phyloP scores from a whole-genome alignment of 2,888 invertebrate genomes.

The Erebia aethiops region DNA sequence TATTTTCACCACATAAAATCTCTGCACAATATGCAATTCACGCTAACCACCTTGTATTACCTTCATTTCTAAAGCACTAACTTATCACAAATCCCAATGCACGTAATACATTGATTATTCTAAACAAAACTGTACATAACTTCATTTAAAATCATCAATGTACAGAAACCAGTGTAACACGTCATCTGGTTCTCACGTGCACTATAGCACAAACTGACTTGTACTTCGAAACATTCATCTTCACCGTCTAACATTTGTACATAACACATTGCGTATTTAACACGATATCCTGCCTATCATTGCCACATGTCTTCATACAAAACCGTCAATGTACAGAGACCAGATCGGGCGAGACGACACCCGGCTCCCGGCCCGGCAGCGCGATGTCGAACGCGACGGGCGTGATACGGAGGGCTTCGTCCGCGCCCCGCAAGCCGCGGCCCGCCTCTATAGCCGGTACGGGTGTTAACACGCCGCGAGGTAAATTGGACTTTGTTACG shows the following conservation, averaged over 20 bases:
- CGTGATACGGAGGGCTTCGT: constrained; percentile 86
- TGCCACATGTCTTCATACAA: constrained; percentile 28
- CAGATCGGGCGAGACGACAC: constrained; percentile 89
- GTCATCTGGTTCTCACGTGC: background rate
- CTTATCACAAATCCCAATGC: too few species aligned
- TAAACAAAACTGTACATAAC: background rate
- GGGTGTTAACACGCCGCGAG: constrained; percentile 86
- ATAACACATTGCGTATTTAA: constrained; percentile 23
- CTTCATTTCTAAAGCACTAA: too few species aligned
- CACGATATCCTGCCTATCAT: constrained; percentile 19
- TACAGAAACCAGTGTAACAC: constrained; percentile 74
- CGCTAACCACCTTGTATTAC: too few species aligned
- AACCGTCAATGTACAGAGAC: constrained; percentile 76
- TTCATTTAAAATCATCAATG: constrained; percentile 38
- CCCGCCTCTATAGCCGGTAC: constrained; percentile 93
- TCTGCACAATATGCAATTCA: too few species aligned
- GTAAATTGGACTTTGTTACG: constrained; percentile 48
- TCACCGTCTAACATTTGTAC: background rate
- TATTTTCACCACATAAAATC: too few species aligned
- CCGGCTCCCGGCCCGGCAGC: constrained; percentile 92
- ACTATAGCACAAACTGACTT: background rate
- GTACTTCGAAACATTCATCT: too few species aligned
- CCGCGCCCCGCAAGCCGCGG: constrained; percentile 86
- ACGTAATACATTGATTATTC: background rate
- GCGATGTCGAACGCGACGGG: constrained; percentile 87